A percentile compares a stretch with the other conserved stretches of the same genome.
Conservation (phyloP, 2,113 vertebrate species). For the Scolopax mira region DNA sequence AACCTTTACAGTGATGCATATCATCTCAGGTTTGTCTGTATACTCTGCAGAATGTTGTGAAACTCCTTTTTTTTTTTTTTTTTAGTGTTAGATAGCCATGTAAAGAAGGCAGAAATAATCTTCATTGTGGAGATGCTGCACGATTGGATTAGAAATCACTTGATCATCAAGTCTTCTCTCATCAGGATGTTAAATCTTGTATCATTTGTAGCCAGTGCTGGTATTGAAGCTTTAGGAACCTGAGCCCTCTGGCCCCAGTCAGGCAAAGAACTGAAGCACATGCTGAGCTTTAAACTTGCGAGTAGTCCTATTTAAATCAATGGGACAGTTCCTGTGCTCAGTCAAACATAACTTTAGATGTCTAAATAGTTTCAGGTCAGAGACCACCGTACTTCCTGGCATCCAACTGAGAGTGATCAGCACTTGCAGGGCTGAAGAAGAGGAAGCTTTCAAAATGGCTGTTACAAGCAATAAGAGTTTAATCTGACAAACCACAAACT, state of each 20-base stretch:
- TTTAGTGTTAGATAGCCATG: neutral
- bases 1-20: neutral
- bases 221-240: neutral
- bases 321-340: neutral
- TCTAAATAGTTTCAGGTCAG: neutral
- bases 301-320: neutral
- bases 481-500: neutral
- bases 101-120: neutral
- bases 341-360: neutral
- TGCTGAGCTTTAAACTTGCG: neutral
- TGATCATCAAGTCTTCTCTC: neutral
- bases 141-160: neutral
- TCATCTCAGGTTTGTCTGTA: neutral
- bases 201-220: neutral
- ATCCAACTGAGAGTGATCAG: neutral
- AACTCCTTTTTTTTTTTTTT: neutral
- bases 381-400: neutral
- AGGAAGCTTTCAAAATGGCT: neutral
- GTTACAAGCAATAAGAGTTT: neutral
- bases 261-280: conserved; percentile 1
- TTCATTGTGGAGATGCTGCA: neutral
- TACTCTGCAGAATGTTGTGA: neutral
- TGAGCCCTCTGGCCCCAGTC: neutral
- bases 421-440: neutral
- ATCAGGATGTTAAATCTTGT: neutral